Evolutionary conservation across 1,140 invertebrate genomes (phyloP), one percentile per base, ranked within the genome.

Genomic region (Idris sp.): DNA sequence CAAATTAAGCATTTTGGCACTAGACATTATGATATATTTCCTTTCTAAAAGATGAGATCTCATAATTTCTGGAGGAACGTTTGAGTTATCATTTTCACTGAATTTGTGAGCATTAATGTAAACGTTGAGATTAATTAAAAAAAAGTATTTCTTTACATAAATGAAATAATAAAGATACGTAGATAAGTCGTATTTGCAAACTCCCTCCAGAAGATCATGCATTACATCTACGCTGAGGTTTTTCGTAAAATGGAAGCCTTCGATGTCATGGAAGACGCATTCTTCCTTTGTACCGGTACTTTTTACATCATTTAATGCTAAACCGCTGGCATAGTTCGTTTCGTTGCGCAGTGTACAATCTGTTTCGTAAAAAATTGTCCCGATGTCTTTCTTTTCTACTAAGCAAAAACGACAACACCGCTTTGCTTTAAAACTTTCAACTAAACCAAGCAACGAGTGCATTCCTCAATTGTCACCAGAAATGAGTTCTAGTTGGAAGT

Each of bases 211-310:
- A 22, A 22, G 2, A 22, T 22, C 19, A 6, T 22, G 19, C 19
- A 22, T 22, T 22, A 22, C 19, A 22, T 22, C 19, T 22, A 22
- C 19, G 6, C 19, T 22, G 6, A 22, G 19, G 19, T 22, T 22
- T 22, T 22, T 22, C 19, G 19, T 22, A 22, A 22, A 2, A 22
- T 22, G 19, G 6, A 22, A 22, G 2, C 3, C 6, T 2, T 22
- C 10, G 4, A 75, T 9, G 9, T 51, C 10, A 16, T 75, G 18
- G 11, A 68, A 75, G 26, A 51, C 18, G 36, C 56, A 75, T 15
- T 48, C 10, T 38, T 61, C 48, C 54, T 51, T 69, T 35, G 56
- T 51, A 0, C 72, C 72, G 5, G 53, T 74, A 33, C 9, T n/a
- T 25, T 35, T 51, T 13, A 6, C 9, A 53, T 51, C 11, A 11